Base-by-base conservation (phyloP, 2,888 invertebrate species). In the Lapara coniferarum region DNA sequence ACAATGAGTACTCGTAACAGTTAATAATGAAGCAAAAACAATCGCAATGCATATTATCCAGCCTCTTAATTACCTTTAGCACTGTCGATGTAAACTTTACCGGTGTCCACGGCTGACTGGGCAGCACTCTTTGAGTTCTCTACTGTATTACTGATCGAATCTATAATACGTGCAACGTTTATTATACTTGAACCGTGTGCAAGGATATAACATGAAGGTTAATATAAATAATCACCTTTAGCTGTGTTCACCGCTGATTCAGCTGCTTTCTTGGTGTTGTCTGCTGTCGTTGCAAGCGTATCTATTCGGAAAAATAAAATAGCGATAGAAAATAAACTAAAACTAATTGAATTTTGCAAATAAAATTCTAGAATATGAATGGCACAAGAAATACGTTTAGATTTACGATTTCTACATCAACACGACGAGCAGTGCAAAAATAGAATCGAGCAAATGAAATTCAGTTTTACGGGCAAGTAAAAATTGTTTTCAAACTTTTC, bases 251-350 rank as follows among this genome's bases (percentile, higher is more conserved):
- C 85, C n/a, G 94, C 93, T 19, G 91, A 83, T 73, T 92, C 92
- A 1, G 94, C 92, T 12, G 91, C 89, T 73, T 90, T 94, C 83
- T 91, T 93, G 71, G 94, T 89, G 74, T 88, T 92, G 77, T 92
- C 92, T 73, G 85, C 87, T 69, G 92, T 89, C 19, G 89, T 87
- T 52, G 90, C 85, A 72, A 92, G 70, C 73, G 92, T 91, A 81
- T 93, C 92, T 92, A 91, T 6, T 19, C 12, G 19, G 25, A 63
- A 46, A 63, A 63, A 63, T 19, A 49, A 49, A 63, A 55, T 12
- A 37, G 12, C 19, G 53, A 37, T 66, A 51, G 10, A 25, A 55
- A 30, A 52, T 14, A 25, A 66, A 46, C n/a, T 16, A n/a, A 55
- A 55, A 19, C 8, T 19, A 44, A n/a, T 58, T 12, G 6, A 12